Conservation (phyloP, 2,113 vertebrate species). For the Cebidichthys violaceus region DNA sequence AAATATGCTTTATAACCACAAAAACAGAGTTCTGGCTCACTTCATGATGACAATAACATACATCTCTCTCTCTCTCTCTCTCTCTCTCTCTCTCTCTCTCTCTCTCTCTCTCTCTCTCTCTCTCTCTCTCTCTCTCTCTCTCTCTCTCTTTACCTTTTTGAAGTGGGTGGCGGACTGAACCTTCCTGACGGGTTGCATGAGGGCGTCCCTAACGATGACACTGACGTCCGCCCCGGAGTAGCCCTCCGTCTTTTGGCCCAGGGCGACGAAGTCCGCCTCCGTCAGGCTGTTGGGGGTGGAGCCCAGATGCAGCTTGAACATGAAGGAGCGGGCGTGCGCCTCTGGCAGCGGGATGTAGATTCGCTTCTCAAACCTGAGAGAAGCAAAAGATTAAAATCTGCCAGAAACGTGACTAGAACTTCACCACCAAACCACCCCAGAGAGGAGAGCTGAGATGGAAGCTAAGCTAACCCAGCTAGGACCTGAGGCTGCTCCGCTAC, state of each 20-base stretch:
- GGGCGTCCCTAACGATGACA: conserved; percentile 91
- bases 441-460: too few species aligned
- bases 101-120: too few species aligned
- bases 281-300: conserved; percentile 85
- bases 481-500: too few species aligned
- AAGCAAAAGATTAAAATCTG: conserved; percentile 15
- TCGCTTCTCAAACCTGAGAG: conserved; percentile 92
- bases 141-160: conserved; percentile 92
- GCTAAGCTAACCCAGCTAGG: too few species aligned
- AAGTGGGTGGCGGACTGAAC: conserved; percentile 94
- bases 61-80: too few species aligned
- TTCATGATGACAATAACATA: too few species aligned
- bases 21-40: too few species aligned
- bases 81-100: too few species aligned
- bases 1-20: too few species aligned
- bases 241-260: conserved; percentile 88
- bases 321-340: conserved; percentile 87
- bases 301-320: conserved; percentile 94
- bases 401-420: neutral
- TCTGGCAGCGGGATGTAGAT: conserved; percentile 97
- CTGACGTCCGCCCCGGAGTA: conserved; percentile 95
- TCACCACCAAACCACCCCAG: neutral
- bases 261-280: conserved; percentile 86
- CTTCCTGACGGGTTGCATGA: conserved; percentile 95
- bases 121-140: too few species aligned